Base-by-base conservation (phyloP, 2,888 invertebrate species). In the Heliconius ethilla region DNA sequence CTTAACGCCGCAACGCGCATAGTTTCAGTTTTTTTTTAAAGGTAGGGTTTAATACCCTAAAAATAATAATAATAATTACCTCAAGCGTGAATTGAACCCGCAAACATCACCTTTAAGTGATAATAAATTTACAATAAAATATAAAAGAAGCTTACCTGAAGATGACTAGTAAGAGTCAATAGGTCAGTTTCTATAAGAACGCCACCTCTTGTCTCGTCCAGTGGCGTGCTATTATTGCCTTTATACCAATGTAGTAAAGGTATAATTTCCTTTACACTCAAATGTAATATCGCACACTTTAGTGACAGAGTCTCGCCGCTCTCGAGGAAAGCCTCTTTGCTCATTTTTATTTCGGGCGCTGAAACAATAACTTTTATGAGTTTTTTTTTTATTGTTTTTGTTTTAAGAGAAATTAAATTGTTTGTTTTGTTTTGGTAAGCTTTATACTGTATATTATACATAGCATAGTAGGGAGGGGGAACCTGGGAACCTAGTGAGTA, bases 151-250 rank as follows among this genome's bases (percentile, higher is more conserved):
- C 77, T 78, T 86, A 93, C 94, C 90, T 94, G 94, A 73, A 94
- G 89, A 82, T 94, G 92, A 81, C 91, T 92, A 0, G 91, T 92
- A 51, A 93, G 84, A 5, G 90, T 91, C 77, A 93, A 82, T 70
- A 91, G 91, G 82, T 94, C 93, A 3, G 94, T 93, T 81, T 94
- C 94, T 11, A 94, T 88, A 3, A 92, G 86, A 22, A 94, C 92
- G 73, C 96, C 95, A 79, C 96, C 93, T 75, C 94, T 84, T 11
- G 89, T 79, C 82, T 93, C 93, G 63, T 94, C 94, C 51, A 94
- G 82, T 0, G 92, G 88, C 3, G 86, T 83, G 2, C 87, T 88
- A 62, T 81, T 87, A 78, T 91, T 90, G 0, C 92, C 93, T 69
- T 90, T 85, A 80, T 90, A 92, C 94, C 94, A 94, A 70, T 89